Evolutionary conservation across 2,888 invertebrate species (phyloP).

Genomic region (Urechis unicinctus): DNA sequence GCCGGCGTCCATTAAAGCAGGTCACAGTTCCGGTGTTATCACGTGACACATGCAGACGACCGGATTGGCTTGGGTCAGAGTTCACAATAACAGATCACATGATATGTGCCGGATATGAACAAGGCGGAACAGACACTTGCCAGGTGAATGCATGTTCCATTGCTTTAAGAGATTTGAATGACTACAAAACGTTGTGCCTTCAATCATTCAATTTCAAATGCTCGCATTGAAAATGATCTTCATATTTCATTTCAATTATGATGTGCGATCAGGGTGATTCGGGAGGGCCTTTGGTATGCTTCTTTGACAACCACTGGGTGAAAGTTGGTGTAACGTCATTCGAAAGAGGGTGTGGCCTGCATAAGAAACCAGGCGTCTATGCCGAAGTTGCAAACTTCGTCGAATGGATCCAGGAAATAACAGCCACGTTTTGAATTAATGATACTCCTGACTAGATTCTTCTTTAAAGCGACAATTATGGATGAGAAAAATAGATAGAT

Average conservation of each 20-base stretch:
- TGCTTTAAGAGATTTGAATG: too few species aligned
- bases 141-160: too few species aligned
- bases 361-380: conserved; percentile 15
- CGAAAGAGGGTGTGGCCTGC: conserved; percentile 13
- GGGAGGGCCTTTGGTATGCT: conserved; percentile 17
- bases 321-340: conserved; percentile 16
- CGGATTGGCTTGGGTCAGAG: conserved; percentile 20
- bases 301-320: too few species aligned
- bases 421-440: too few species aligned
- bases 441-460: too few species aligned
- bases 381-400: conserved; percentile 12
- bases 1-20: conserved; percentile 19
- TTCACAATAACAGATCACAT: conserved; percentile 20
- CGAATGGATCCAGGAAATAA: conserved; percentile 11
- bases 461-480: too few species aligned
- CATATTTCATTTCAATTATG: too few species aligned
- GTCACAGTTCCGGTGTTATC: conserved; percentile 17
- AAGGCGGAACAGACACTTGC: conserved; percentile 21
- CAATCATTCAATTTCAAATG: too few species aligned
- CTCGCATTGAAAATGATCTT: too few species aligned
- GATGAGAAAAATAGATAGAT: too few species aligned
- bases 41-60: conserved; percentile 9
- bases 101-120: conserved; percentile 22
- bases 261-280: conserved; percentile 18
- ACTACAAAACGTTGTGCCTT: too few species aligned